phyloP scores from a whole-genome alignment of 1,140 invertebrate genomes.

The Drosophila malerkotliana region DNA sequence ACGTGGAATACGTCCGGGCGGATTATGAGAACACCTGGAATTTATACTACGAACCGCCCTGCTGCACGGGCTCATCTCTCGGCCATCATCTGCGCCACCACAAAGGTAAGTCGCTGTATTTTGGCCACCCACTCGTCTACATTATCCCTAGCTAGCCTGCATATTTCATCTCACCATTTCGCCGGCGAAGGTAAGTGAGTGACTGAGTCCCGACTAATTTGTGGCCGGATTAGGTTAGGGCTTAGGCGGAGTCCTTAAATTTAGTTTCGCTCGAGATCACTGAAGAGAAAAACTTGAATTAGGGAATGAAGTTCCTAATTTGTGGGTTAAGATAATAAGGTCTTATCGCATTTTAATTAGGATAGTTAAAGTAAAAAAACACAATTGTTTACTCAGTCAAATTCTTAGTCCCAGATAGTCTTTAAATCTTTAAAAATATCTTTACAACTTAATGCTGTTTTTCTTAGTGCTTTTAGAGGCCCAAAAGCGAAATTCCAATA shows the following conservation, averaged over 20 bases:
- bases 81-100: conserved; percentile 86
- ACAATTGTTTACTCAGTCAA: too few relatives aligned
- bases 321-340: background rate
- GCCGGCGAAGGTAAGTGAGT: conserved; percentile 35
- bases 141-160: background rate
- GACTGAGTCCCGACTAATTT: conserved; percentile 24
- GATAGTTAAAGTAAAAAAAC: background rate
- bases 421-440: background rate
- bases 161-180: conserved; percentile 13
- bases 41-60: conserved; percentile 87
- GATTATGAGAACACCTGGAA: conserved; percentile 87
- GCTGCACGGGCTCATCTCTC: conserved; percentile 84
- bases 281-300: background rate
- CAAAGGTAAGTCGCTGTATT: conserved; percentile 85
- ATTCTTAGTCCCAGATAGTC: too few relatives aligned
- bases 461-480: background rate
- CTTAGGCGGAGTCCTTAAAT: conserved; percentile 29
- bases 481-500: conserved; percentile 30
- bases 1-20: conserved; percentile 78
- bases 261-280: conserved; percentile 7
- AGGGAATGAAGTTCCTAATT: background rate
- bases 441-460: background rate
- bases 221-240: conserved; percentile 21
- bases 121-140: background rate
- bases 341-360: background rate